Percentiles rank a stretch among this genome's conserved stretches.
These are phyloP conservation scores for Catamblyrhynchus diadema DNA, from an alignment of 2,797 vertebrate genomes.

Conservation along the genomic window DNA sequence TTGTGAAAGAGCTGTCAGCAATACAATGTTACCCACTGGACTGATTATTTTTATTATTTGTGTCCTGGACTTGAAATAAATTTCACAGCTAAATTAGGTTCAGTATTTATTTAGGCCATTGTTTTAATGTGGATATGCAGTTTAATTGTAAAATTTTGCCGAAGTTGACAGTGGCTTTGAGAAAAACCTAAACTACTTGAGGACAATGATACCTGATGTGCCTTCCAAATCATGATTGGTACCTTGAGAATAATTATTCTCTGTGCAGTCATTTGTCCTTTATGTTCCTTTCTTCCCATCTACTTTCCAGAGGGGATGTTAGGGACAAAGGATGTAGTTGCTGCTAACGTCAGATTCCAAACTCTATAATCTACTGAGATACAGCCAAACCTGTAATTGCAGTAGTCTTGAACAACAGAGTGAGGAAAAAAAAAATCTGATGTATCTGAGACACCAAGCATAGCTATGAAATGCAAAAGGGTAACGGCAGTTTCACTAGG, in stretches of 20 bases:
- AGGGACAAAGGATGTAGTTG: background rate
- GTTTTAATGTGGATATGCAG: background rate
- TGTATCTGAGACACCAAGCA: slow-evolving; percentile 59
- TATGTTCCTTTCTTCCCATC: background rate
- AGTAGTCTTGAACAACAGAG: slow-evolving; percentile 53
- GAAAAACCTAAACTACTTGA: background rate
- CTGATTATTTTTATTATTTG: background rate
- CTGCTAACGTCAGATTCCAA: background rate
- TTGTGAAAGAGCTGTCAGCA: background rate
- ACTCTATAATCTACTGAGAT: slow-evolving; percentile 1
- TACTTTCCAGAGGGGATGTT: background rate
- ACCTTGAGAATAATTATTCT: background rate
- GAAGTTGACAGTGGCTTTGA: background rate
- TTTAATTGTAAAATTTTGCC: background rate
- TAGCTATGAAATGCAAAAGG: slow-evolving; percentile 65
- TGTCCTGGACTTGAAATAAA: background rate
- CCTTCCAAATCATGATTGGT: background rate
- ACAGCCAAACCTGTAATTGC: slow-evolving; percentile 39
- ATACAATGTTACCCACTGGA: background rate
- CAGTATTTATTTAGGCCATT: background rate
- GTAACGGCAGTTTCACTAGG: slow-evolving; percentile 68
- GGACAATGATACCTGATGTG: background rate
- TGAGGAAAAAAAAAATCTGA: background rate
- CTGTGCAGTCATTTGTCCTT: background rate
- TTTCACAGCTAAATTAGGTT: background rate